Evolutionary conservation across 2,797 vertebrate species (phyloP).

Genomic region (Hemibagrus guttatus): DNA sequence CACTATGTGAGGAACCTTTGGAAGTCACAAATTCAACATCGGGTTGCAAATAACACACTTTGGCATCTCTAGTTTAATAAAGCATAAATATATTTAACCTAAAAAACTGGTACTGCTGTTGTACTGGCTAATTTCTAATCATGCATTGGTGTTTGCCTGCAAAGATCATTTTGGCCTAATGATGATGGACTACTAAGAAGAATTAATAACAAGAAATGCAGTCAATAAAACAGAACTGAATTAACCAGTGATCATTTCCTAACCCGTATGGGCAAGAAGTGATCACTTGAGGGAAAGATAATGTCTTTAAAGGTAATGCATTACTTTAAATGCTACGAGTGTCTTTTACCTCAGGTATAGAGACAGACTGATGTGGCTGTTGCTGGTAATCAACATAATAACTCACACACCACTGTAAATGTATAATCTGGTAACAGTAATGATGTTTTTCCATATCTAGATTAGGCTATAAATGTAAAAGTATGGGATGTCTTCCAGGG

Average conservation of each 20-base stretch:
- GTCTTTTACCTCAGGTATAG: neutral
- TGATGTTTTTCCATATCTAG: neutral
- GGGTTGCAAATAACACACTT: neutral
- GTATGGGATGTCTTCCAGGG: neutral
- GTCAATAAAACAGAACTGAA: neutral
- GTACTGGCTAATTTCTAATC: neutral
- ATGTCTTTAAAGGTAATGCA: no score
- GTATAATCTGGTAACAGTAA: neutral
- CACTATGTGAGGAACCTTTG: neutral
- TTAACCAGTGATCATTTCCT: neutral
- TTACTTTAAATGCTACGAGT: neutral
- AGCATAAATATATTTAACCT: neutral
- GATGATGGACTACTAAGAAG: neutral
- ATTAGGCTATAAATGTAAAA: neutral
- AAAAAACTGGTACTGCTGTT: neutral
- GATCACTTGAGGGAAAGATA: neutral
- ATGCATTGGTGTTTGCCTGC: neutral
- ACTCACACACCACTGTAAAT: neutral
- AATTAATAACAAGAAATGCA: neutral
- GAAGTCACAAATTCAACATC: neutral
- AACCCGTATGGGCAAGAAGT: neutral
- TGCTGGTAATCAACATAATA: neutral
- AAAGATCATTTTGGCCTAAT: neutral
- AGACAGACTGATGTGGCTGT: neutral
- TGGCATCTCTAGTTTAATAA: neutral